Percentiles rank a stretch among this genome's conserved stretches.
Evolutionary conservation across 2,113 vertebrate species (phyloP).

Genomic region (Heliornis fulica): DNA sequence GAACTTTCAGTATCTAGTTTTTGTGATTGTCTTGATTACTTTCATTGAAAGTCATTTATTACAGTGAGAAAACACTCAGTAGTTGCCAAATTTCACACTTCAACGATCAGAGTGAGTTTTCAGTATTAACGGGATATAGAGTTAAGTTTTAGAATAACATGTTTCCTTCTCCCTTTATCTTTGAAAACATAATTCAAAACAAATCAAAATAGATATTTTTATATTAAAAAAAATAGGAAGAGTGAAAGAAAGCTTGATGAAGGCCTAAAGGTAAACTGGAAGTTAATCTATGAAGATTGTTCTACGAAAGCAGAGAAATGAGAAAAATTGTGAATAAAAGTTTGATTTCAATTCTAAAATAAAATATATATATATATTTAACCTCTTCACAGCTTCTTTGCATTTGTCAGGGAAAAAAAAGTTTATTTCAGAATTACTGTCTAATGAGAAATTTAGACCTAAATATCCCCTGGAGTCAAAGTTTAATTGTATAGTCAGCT

Average conservation of each 20-base stretch:
- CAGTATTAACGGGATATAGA: not conserved
- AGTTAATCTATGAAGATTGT: not conserved
- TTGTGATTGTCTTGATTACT: not conserved
- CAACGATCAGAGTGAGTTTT: not conserved
- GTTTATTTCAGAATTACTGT: not conserved
- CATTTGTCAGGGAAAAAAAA: not conserved
- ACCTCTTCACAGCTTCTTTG: not conserved
- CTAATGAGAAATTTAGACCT: conserved; percentile 23
- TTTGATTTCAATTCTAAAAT: not conserved
- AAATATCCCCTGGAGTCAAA: not conserved
- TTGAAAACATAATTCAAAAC: not conserved
- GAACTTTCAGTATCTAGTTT: not conserved
- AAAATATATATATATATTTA: not conserved
- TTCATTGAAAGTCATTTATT: not conserved
- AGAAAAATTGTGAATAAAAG: not conserved
- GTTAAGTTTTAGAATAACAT: not conserved
- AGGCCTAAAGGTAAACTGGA: not conserved
- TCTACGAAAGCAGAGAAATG: not conserved
- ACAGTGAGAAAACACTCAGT: not conserved
- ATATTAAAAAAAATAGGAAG: not conserved
- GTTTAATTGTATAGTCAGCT: conserved; percentile 10
- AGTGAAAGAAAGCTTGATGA: not conserved
- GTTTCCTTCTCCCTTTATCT: not conserved
- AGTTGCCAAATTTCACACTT: not conserved
- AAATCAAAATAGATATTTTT: not conserved